phyloP scores from a whole-genome alignment of 2,888 invertebrate species.

The Luffia ferchaultella region DNA sequence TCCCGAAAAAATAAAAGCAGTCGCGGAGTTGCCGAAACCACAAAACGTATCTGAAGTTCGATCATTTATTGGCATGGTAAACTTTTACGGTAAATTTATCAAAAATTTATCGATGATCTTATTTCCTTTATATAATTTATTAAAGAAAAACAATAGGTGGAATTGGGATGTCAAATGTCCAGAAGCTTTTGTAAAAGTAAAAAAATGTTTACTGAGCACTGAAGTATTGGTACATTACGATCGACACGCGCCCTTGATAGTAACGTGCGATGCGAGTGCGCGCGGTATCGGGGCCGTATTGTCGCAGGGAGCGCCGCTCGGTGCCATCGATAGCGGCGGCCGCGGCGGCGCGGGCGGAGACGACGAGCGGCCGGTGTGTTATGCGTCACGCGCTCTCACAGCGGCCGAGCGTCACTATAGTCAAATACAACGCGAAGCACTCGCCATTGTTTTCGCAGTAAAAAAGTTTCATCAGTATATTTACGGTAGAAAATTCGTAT shows the following conservation, averaged over 20 bases:
- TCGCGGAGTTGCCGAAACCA: slow-evolving; percentile 9
- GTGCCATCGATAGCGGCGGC: too few relatives aligned
- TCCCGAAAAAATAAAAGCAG: slow-evolving; percentile 3
- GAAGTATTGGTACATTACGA: slow-evolving; percentile 7
- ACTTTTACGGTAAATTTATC: slow-evolving; percentile 4
- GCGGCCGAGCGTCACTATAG: too few relatives aligned
- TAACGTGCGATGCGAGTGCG: slow-evolving; percentile 18
- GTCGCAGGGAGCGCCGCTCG: slow-evolving; percentile 8
- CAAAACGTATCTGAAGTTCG: slow-evolving; percentile 5
- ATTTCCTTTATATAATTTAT: slow-evolving; percentile 6
- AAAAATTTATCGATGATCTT: slow-evolving; percentile 1
- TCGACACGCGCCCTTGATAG: slow-evolving; percentile 5
- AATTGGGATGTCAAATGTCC: slow-evolving; percentile 8
- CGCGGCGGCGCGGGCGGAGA: too few relatives aligned
- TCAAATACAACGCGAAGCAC: too few relatives aligned
- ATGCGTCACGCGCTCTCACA: too few relatives aligned
- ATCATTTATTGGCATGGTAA: slow-evolving; percentile 1
- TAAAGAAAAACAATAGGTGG: slow-evolving; percentile 13
- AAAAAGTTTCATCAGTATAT: too few relatives aligned
- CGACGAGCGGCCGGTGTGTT: too few relatives aligned
- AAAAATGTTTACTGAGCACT: background rate
- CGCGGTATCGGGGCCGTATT: slow-evolving; percentile 7
- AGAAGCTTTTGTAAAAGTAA: slow-evolving; percentile 3
- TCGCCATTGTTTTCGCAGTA: too few relatives aligned
- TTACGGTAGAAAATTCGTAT: too few relatives aligned